Evolutionary conservation across 2,797 vertebrate genomes (phyloP).

Genomic region (Siniperca obscura): DNA sequence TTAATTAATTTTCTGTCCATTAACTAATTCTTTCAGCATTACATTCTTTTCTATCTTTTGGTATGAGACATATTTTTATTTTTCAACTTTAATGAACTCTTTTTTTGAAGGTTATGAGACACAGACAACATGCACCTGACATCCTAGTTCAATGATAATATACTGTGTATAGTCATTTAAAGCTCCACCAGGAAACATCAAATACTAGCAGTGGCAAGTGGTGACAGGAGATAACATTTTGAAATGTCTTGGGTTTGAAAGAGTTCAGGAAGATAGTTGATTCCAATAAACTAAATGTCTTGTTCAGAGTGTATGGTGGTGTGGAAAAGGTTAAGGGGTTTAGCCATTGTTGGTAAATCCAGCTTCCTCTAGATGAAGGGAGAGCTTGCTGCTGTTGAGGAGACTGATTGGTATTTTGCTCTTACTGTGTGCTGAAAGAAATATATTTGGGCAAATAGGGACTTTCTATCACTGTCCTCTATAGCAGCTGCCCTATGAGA

Average conservation of each 20-base stretch:
- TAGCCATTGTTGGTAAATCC: neutral
- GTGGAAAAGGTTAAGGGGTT: neutral
- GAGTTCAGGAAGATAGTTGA: neutral
- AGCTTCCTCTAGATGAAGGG: neutral
- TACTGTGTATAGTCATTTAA: neutral
- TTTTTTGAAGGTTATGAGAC: neutral
- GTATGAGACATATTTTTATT: neutral
- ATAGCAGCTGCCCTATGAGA: neutral
- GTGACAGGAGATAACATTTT: neutral
- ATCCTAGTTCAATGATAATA: neutral
- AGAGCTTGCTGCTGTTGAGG: neutral
- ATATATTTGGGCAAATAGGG: neutral
- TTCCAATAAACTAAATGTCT: slow-evolving; percentile 1
- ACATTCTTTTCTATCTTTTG: neutral
- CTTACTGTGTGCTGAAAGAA: neutral
- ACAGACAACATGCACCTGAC: neutral
- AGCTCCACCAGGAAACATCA: slow-evolving; percentile 4
- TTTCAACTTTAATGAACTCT: neutral
- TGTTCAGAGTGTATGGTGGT: neutral
- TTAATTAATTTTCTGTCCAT: neutral
- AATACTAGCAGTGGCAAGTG: neutral
- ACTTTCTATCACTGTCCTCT: slow-evolving; percentile 3
- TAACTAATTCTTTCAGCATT: neutral
- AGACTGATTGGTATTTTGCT: slow-evolving; percentile 8
- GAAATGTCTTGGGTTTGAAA: neutral